Evolutionary conservation across 1,140 invertebrate species (phyloP).

Genomic region (Euwallacea fornicatus): DNA sequence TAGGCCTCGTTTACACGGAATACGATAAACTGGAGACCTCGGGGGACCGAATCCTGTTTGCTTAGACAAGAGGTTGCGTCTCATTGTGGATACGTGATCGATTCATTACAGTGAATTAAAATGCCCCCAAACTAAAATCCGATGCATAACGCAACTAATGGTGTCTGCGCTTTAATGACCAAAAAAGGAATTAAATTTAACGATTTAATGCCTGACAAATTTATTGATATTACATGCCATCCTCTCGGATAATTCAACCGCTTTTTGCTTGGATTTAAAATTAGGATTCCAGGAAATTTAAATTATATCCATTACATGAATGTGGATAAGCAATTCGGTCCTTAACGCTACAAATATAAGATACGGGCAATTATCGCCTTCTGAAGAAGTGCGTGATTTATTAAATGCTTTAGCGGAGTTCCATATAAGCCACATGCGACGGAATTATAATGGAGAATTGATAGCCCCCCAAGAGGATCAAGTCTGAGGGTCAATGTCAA

Average conservation of each 20-base stretch:
- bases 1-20: conserved; percentile 20
- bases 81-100: conserved; percentile 17
- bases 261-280: not conserved
- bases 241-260: not conserved
- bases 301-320: too few species aligned
- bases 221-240: conserved; percentile 2
- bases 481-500: too few species aligned
- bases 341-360: too few species aligned
- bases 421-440: too few species aligned
- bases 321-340: too few species aligned
- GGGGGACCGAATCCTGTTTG: conserved; percentile 9
- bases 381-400: too few species aligned
- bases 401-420: too few species aligned
- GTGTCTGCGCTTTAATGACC: too few species aligned
- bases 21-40: conserved; percentile 19
- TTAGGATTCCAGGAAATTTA: too few species aligned
- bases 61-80: conserved; percentile 19
- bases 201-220: not conserved
- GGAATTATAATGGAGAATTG: not conserved
- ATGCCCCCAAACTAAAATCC: too few species aligned
- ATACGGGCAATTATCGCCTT: too few species aligned
- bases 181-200: not conserved
- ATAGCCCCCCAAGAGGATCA: not conserved
- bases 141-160: not conserved
- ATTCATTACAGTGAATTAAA: conserved; percentile 6